Base-by-base conservation (phyloP, 2,888 invertebrate genomes). In the Apodemia zela region DNA sequence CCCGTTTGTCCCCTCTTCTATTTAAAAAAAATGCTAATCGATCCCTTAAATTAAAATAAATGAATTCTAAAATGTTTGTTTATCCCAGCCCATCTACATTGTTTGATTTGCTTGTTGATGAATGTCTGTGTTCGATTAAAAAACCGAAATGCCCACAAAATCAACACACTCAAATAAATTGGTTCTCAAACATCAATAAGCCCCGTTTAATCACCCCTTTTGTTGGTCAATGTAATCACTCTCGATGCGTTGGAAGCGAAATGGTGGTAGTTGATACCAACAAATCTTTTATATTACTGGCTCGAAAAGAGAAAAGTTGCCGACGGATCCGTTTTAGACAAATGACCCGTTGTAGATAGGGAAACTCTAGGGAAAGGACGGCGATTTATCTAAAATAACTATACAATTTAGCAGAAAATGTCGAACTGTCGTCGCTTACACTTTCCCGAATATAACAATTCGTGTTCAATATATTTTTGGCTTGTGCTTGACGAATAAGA, bases 341-440 rank as follows among this genome's bases (percentile, higher is more conserved):
- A 89, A 89, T 87, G 83, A 80, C 76, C 79, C 76, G 84, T 85
- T 84, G 79, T 81, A 82, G 85, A 88, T 84, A 85, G 82, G 83
- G 77, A 81, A 84, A 86, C 79, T 82, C 80, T 79, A 78, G 78
- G 79, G 80, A 78, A 83, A 84, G 82, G 81, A 82, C 79, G 81
- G 78, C 84, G 81, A 90, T 91, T 88, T 89, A 87, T 89, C 86
- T 87, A 81, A 87, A 89, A 90, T 86, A 88, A 85, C 85, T 85
- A 84, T 86, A 86, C 85, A 87, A 86, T 87, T 86, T 86, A 80
- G 81, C 81, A 76, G 75, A 80, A 82, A 81, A 82, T 73, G 84
- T 88, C 86, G 86, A 89, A 89, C 79, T 86, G 82, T 83, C 81
- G 81, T 81, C 85, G 83, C 79, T 81, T 78, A 82, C 84, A 89